Base-by-base conservation (phyloP, 2,113 vertebrate genomes). In the Cryptotis parvus region DNA sequence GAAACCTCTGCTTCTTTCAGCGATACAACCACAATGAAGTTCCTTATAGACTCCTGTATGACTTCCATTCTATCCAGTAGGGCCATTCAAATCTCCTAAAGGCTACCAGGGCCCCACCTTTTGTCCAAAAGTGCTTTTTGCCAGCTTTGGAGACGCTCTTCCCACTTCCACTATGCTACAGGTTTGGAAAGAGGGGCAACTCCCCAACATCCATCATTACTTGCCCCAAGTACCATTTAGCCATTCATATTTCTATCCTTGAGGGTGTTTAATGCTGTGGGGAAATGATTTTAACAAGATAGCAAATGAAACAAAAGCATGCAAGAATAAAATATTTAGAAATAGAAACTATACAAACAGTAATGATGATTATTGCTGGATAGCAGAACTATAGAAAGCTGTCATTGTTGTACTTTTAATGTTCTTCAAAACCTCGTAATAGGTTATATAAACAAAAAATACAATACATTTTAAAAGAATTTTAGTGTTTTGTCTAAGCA, bases 301-400 rank as follows among this genome's bases (percentile, higher is more conserved):
- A 72, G 43, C 63, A 72, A 65, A 76, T 49, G 26, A 27, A 63
- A 41, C 15, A 80, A 83, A 89, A 69, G 24, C 81, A 77, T 31
- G 27, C 52, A 72, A 72, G 75, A 81, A 72, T 72, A 20, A 41
- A 9, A 20, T 35, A 35, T 77, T 87, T 82, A 55, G 26, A 72
- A 94, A 68, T 33, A 89, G 61, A 77, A 82, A 81, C 37, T 2
- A 86, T 89, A 86, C 70, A 85, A 86, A 85, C 43, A 77, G 49
- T 27, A 65, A 86, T 18, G 16, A 63, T 39, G 65, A 73, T 92
- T 73, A 91, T 78, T 86, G 86, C 65, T 90, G 31, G 87, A 82
- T 73, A 83, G 70, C 82, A 90, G 65, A 73, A 82, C 73, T 88
- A 74, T 52, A 58, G 33, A 49, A 33, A 27, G 66, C 31, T 68